Evolutionary conservation across 2,113 vertebrate genomes (phyloP), one percentile per base, ranked within the genome.

Genomic region (Sardina pilchardus): DNA sequence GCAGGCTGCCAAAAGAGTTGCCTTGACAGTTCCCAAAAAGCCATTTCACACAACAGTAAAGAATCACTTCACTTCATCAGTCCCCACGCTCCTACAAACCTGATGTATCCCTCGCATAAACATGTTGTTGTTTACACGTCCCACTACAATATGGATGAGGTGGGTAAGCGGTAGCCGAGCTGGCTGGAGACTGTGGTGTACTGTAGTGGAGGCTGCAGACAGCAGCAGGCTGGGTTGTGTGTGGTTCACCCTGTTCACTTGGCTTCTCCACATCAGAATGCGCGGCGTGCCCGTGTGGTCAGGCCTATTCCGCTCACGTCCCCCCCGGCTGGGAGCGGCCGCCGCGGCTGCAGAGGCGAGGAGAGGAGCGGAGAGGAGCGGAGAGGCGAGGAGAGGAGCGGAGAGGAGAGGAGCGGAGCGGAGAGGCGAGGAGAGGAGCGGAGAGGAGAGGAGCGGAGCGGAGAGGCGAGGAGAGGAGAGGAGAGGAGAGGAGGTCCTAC

Each of bases 291-390:
- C 16, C 12, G 34, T 14, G 71, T 14, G 71, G 71, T 34, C 71
- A 6, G 71, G 71, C 71, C 71, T 34, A 78, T 78, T 78, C 71
- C 34, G 16, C 26, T 78, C 71, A 78, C 71, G 71, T 78, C 30
- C 34, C 34, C 34, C 71, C 14, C 3, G 53, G 53, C 53, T 21
- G 19, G 53, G 53, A 59, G 53, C 30, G 26, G 26, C 30, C 26
- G 30, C 30, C 3, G 12, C 30, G 30, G 71, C 2, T 0, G 30
- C 71, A 78, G 71, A 34, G 63, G 26, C 30, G 63, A 30, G 56
- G 56, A 59, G 24, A 53, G 50, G 50, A 1, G 50, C 10, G 21
- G 59, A 36, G 71, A 78, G 71, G 34, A 78, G 71, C n/a, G n/a
- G n/a, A n/a, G n/a, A n/a, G n/a, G n/a, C n/a, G n/a, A n/a, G 63